phyloP scores from a whole-genome alignment of 2,113 vertebrate species.

The Erythrocercus mccallii region DNA sequence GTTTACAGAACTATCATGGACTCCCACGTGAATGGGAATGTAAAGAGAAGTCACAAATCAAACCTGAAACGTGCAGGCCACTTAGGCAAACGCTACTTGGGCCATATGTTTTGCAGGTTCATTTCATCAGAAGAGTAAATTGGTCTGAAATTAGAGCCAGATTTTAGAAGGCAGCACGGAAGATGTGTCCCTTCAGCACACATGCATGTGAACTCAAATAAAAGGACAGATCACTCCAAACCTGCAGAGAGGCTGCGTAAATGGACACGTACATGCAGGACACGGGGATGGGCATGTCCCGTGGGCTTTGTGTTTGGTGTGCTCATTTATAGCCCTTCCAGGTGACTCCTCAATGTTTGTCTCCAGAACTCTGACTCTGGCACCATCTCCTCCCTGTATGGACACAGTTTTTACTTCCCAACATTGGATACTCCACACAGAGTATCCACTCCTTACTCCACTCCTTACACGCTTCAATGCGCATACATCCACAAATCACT shows the following conservation, averaged over 20 bases:
- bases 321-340: neutral
- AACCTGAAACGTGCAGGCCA: constrained; percentile 43
- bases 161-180: neutral
- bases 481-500: neutral
- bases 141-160: constrained; percentile 56
- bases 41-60: constrained; percentile 65
- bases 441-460: no score
- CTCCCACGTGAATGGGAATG: constrained; percentile 55
- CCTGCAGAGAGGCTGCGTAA: neutral
- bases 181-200: neutral
- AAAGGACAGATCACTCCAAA: neutral
- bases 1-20: constrained; percentile 51
- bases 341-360: neutral
- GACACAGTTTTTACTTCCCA: neutral
- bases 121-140: constrained; percentile 49
- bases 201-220: fast-evolving
- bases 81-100: constrained; percentile 36
- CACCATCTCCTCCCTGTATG: neutral
- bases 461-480: neutral
- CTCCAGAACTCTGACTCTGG: neutral
- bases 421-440: neutral
- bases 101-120: constrained; percentile 68
- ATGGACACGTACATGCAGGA: neutral
- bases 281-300: fast-evolving
- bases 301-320: fast-evolving